Base-by-base conservation (phyloP, 1,140 invertebrate species). In the Gryllus bimaculatus region DNA sequence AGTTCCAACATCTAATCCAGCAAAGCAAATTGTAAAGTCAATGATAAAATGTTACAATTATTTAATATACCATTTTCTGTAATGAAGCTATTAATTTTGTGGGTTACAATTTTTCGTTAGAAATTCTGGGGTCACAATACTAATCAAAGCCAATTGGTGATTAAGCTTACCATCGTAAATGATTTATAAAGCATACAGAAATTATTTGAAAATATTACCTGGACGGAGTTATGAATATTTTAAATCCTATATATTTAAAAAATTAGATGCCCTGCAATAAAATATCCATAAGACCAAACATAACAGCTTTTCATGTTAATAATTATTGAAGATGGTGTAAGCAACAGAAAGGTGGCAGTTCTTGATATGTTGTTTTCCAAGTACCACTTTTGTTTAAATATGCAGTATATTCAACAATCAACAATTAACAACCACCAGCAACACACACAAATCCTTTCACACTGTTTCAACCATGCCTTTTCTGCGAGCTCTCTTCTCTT, bases 391-490 rank as follows among this genome's bases (percentile, higher is more conserved):
- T 39, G 26, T 39, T 39, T 66, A 66, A 66, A 7, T 13, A 66
- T 66, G 18, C 54, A 66, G 10, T 13, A 66, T 66, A 18, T 66
- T 66, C 18, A 66, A 66, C 10, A 66, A 13, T 66, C 10, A 66
- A 66, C 54, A 77, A 10, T 77, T 54, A 54, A 12, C 48, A 48
- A 48, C 48, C 48, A 7, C 21, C 75, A 76, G 8, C 47, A 47
- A 47, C 47, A 47, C 47, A 76, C 13, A 39, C n/a, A 20, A 20
- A 18, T 18, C 20, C 12, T 48, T n/a, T 79, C 73, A 79, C 48
- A 79, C 76, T 1, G 79, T 79, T 74, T 79, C 79, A 10, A 79
- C 76, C 75, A 79, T 77, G 26, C 79, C 79, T 73, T 73, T 76
- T 20, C 79, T 76, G 18, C 79, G 75, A n/a, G 79, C 54, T 74